Percentiles rank a stretch among this genome's conserved stretches.
phyloP scores from a whole-genome alignment of 2,797 vertebrate species.

The Dallia pectoralis region DNA sequence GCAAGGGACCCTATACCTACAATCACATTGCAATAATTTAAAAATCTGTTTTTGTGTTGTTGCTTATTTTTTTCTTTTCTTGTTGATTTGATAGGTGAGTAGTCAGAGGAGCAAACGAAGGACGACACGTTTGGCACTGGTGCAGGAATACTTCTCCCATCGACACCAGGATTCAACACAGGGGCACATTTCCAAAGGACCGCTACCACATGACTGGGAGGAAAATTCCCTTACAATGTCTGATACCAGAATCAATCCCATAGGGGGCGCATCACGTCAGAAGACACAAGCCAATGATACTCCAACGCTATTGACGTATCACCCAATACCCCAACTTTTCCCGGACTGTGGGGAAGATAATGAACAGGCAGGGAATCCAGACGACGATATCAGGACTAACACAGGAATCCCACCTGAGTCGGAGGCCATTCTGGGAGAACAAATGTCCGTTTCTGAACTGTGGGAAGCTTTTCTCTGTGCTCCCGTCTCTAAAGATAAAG shows the following conservation, averaged over 20 bases:
- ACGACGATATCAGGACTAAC: constrained; percentile 42
- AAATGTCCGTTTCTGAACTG: constrained; percentile 43
- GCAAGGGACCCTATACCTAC: constrained; percentile 14
- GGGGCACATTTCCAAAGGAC: constrained; percentile 35
- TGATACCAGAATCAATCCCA: constrained; percentile 15
- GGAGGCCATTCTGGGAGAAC: constrained; percentile 26
- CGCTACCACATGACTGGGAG: constrained; percentile 15
- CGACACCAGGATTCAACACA: constrained; percentile 31
- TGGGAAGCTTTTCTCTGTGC: constrained; percentile 53
- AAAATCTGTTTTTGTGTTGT: constrained; percentile 6
- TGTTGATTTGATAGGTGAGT: constrained; percentile 66
- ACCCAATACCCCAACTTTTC: constrained; percentile 68
- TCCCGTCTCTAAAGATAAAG: constrained; percentile 33
- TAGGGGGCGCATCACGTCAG: constrained; percentile 25
- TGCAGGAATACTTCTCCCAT: constrained; percentile 54
- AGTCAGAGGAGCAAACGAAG: constrained; percentile 52
- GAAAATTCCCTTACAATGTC: not conserved
- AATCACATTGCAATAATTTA: constrained; percentile 24
- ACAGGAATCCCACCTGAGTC: constrained; percentile 18
- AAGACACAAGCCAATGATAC: constrained; percentile 41
- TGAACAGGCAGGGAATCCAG: constrained; percentile 14
- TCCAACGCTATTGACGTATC: constrained; percentile 61
- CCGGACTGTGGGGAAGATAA: constrained; percentile 64
- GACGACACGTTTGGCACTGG: constrained; percentile 49
- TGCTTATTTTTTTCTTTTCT: constrained; percentile 39